Evolutionary conservation across 2,797 vertebrate genomes (phyloP), one percentile per base, ranked within the genome.

Genomic region (Heliangelus exortis): DNA sequence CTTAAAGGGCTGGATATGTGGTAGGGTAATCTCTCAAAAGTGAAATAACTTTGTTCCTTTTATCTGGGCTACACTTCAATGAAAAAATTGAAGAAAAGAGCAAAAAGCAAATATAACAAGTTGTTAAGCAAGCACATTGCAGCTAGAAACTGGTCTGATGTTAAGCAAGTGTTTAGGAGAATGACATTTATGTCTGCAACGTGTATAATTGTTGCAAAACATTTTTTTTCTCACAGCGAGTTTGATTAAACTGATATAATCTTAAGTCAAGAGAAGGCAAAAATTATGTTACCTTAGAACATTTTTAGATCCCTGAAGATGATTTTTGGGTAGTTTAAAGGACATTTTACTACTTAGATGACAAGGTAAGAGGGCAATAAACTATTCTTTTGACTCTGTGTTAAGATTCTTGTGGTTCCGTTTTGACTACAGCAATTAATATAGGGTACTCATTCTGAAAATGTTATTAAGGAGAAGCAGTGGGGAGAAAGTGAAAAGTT

Each of bases 401-500:
- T 89, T 92, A 76, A 92, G 76, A 69, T 71, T 66, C 72, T 43
- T 6, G 68, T 47, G 84, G 89, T 91, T 88, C 73, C 93, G 69
- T 94, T 96, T 92, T 92, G 87, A 93, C 76, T 93, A 31, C 55
- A 79, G 57, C 77, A 73, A 62, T 57, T 79, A 63, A 63, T 11
- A 7, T n/a, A 84, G 9, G 0, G 7, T 88, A 59, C 50, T 91
- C 58, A 84, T 89, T 87, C 39, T 82, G 83, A 88, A 90, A 96
- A 87, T 41, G 29, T 87, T 50, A 19, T 89, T 83, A 83, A 83
- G 89, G 73, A 77, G 83, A 87, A 92, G 87, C 58, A 67, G 29
- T 28, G 75, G 22, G 51, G 58, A 92, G 89, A 95, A 92, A 96
- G 91, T 73, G 79, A 87, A 67, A 86, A 16, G 67, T 67, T 94